Evolutionary conservation across 2,113 vertebrate species (phyloP).

Genomic region (Dasyornis broadbenti): DNA sequence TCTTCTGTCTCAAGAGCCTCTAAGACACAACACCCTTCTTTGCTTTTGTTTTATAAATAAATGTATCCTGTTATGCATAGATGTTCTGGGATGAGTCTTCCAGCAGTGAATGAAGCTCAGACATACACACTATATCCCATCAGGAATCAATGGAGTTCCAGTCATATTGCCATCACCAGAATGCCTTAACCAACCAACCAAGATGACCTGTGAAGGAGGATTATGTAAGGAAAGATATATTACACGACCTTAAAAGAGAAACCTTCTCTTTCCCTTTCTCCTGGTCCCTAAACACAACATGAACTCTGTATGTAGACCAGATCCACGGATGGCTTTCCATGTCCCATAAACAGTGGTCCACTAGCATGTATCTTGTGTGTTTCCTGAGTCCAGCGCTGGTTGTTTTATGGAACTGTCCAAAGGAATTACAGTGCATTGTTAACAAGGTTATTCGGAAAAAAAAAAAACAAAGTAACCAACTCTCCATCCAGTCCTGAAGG

Average conservation of each 20-base stretch:
- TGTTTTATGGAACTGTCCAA: conserved; percentile 17
- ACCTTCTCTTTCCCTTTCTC: conserved; percentile 1
- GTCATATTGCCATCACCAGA: not conserved
- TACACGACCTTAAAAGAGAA: not conserved
- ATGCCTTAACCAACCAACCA: not conserved
- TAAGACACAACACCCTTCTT: conserved; percentile 6
- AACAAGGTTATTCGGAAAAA: not conserved
- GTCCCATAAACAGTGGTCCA: conserved; percentile 40
- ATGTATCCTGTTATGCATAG: not conserved
- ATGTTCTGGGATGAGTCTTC: not conserved
- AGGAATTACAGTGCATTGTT: conserved; percentile 1
- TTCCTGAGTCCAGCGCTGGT: conserved; percentile 29
- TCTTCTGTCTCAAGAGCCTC: not conserved
- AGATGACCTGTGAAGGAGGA: not conserved
- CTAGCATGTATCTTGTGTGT: not conserved
- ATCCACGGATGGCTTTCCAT: not conserved
- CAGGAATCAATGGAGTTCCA: not conserved
- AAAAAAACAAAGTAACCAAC: not conserved
- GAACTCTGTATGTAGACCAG: not conserved
- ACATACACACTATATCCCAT: not conserved
- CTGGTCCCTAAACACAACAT: not conserved
- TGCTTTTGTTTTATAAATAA: conserved; percentile 30
- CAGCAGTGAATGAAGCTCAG: not conserved
- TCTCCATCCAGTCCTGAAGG: conserved; percentile 21
- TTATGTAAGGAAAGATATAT: not conserved